These are phyloP conservation scores for Lithophane socia DNA, from an alignment of 2,888 invertebrate genomes.

Conservation along the genomic window DNA sequence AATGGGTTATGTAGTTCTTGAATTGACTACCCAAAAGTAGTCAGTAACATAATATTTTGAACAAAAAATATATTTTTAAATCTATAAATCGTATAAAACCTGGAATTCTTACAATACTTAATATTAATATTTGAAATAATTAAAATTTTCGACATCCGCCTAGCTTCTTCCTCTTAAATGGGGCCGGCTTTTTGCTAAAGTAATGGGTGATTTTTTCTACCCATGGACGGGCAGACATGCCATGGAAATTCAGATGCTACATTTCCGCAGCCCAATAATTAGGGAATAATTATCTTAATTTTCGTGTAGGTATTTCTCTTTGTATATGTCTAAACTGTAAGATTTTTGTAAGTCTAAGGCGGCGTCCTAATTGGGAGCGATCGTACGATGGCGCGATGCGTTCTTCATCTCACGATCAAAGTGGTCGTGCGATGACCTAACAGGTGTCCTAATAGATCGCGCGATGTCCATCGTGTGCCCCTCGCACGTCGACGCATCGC, in stretches of 20 bases:
- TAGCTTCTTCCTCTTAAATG: not conserved
- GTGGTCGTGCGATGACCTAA: too few species aligned
- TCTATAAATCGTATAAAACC: not conserved
- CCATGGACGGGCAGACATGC: not conserved
- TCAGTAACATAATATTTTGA: not conserved
- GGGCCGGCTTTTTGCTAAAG: too few species aligned
- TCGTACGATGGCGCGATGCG: too few species aligned
- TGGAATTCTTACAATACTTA: not conserved
- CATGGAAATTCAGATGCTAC: not conserved
- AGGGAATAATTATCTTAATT: not conserved
- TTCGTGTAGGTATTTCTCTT: not conserved
- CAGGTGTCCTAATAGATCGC: too few species aligned
- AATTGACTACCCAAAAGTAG: not conserved
- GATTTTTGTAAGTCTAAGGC: not conserved
- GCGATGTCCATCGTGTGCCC: too few species aligned
- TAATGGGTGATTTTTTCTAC: too few species aligned
- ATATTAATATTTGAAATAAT: not conserved
- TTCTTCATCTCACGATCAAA: too few species aligned
- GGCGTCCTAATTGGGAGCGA: too few species aligned
- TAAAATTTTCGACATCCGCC: conserved; percentile 25
- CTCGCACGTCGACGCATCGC: too few species aligned
- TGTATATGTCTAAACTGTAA: not conserved
- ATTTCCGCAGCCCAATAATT: not conserved
- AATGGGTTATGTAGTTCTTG: conserved; percentile 17
- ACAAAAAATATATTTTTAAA: not conserved